Evolutionary conservation across 1,140 invertebrate genomes (phyloP), one percentile per base, ranked within the genome.

Genomic region (Eciton burchellii): DNA sequence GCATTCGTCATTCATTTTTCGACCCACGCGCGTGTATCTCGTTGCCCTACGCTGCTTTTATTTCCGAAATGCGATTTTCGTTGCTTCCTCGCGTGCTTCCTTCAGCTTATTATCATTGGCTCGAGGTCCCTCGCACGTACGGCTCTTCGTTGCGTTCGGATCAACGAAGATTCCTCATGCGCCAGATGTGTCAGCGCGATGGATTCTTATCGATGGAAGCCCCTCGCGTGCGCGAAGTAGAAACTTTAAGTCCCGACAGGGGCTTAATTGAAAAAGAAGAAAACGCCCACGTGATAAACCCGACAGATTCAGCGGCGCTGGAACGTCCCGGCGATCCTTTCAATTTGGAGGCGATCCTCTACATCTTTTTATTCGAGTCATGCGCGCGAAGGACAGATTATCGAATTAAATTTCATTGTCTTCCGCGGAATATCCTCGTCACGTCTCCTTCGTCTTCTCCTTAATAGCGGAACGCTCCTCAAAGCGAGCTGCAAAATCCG

Each of bases 331-430:
- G 29, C 26, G 47, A 29, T 21, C 11, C 29, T 68, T 70, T 77
- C 62, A 77, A 77, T 29, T 66, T 21, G n/a, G n/a, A n/a, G n/a
- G 21, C 11, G 29, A 77, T 77, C 35, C 54, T 56, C 63, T 12
- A 63, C 19, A 63, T n/a, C 19, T 26, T 12, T 66, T 77, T 68
- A 77, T 77, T 77, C 62, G 49, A 77, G 62, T 77, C 62, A 77
- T 41, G 62, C 74, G 47, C 73, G 45, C 5, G 21, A 77, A 66
- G 66, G 62, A 77, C 68, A 77, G 74, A 77, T 77, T 77, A 77
- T 77, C 47, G 62, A 77, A 77, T 77, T 77, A 77, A 77, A 77
- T 77, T 77, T 54, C 62, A 77, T 77, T 66, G 62, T 54, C 60
- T 77, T 43, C 6, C 4, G 47, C 19, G 59, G 45, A 77, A 77